Evolutionary conservation across 2,797 vertebrate genomes (phyloP).

Genomic region (Apogon talboti): DNA sequence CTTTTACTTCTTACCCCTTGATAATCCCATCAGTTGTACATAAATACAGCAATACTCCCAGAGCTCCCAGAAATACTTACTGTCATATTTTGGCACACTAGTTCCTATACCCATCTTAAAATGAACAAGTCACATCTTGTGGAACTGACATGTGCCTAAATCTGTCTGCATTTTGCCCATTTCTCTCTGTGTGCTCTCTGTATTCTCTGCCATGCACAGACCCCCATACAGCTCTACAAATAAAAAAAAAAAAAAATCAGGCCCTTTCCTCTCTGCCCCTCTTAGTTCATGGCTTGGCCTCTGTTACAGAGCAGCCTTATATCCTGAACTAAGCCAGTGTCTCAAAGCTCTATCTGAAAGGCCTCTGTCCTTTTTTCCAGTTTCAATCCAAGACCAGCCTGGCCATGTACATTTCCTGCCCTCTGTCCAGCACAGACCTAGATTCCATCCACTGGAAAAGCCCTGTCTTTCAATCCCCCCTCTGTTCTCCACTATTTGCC

Average conservation of each 20-base stretch:
- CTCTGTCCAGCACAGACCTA: conserved; percentile 48
- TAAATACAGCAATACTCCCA: conserved; percentile 24
- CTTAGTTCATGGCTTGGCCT: conserved; percentile 61
- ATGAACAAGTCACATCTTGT: conserved; percentile 6
- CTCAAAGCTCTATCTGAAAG: conserved; percentile 65
- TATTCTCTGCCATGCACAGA: conserved; percentile 38
- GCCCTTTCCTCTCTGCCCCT: conserved; percentile 47
- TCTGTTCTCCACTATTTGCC: conserved; percentile 57
- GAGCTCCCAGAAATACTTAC: background rate
- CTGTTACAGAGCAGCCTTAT: conserved; percentile 58
- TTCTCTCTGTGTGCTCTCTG: conserved; percentile 34
- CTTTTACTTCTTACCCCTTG: conserved; percentile 7
- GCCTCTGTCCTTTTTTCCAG: conserved; percentile 58
- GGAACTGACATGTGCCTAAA: conserved; percentile 9
- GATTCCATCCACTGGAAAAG: conserved; percentile 36
- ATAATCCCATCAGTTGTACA: conserved; percentile 14
- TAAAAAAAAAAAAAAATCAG: conserved; percentile 13
- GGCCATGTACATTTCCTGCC: conserved; percentile 53
- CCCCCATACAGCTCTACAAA: conserved; percentile 37
- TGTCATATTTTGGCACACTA: conserved; percentile 7
- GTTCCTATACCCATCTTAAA: conserved; percentile 21
- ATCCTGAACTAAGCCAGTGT: conserved; percentile 62
- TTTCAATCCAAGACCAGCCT: conserved; percentile 44
- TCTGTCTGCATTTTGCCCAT: conserved; percentile 25
- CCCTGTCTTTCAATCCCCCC: conserved; percentile 53